Evolutionary conservation across 2,113 vertebrate genomes (phyloP), one percentile per base, ranked within the genome.

Genomic region (Dipodomys stephensi): DNA sequence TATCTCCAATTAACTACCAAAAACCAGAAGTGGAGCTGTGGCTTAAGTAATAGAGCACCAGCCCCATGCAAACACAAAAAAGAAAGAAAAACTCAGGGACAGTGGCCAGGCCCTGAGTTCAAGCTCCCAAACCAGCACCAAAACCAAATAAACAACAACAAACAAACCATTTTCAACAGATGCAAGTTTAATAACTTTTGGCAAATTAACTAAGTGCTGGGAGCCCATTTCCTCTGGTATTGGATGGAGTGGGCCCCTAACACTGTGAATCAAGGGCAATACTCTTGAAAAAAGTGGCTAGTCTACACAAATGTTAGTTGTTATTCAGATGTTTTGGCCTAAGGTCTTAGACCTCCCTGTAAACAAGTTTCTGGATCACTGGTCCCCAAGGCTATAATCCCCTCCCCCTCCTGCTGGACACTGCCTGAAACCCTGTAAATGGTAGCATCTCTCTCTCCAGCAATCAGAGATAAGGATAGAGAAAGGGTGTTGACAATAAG

Each of bases 401-500:
- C 44, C 23, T 16, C 44, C 86, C 15, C 0, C 44, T 4, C 49
- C 46, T 46, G 16, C 77, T 35, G 71, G 82, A 67, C 13, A 8
- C 76, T 30, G 22, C 27, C 86, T 39, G 25, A 35, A 71, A n/a
- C 27, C 65, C 57, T 85, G 64, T 67, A 80, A 92, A 62, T 46
- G 84, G 90, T 81, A 57, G 74, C 60, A 68, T 80, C 96, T 79
- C 82, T 89, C 87, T 89, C 87, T 57, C 82, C 57, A 64, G n/a
- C 82, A 68, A 28, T 94, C 82, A 72, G 65, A 96, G 96, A 97
- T 93, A 94, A 94, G 93, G 72, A 18, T 4, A 0, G 69, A 88
- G 94, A 92, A 87, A 88, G 89, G 72, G 95, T 87, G 95, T n/a
- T 97, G 97, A 97, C 95, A 96, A 39, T 49, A 71, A 73, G 80